Conservation (phyloP, 2,113 vertebrate species). For the Myotis brandtii region DNA sequence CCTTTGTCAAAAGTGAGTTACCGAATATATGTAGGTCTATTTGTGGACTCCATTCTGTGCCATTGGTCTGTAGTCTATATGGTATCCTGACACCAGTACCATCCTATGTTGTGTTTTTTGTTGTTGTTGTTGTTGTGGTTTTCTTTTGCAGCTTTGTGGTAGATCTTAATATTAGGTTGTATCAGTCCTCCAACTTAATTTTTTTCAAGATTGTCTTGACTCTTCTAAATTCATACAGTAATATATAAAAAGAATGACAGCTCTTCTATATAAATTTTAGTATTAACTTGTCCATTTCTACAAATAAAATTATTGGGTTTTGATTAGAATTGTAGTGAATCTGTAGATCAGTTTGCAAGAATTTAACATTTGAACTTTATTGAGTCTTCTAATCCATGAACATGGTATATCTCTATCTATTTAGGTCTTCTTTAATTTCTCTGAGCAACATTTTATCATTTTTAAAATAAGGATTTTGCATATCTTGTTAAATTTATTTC, state of each 20-base stretch:
- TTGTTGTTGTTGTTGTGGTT: no score
- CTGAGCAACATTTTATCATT: not conserved
- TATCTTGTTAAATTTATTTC: not conserved
- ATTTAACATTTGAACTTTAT: constrained; percentile 1
- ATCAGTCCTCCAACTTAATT: not conserved
- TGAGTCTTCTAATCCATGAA: not conserved
- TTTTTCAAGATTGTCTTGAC: constrained; percentile 8
- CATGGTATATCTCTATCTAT: not conserved
- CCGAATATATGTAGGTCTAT: not conserved
- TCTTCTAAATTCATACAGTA: not conserved
- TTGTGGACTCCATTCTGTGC: not conserved
- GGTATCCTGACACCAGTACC: not conserved
- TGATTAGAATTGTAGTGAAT: not conserved
- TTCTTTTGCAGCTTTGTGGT: not conserved
- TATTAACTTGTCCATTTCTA: not conserved
- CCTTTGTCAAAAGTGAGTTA: not conserved
- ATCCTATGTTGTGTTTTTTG: not conserved
- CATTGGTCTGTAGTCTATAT: not conserved
- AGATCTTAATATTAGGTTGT: not conserved
- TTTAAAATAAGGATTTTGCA: not conserved
- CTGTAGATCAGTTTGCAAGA: not conserved
- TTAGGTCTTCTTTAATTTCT: constrained; percentile 3
- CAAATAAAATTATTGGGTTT: not conserved
- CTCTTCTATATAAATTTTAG: constrained; percentile 11
- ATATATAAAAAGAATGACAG: not conserved